Evolutionary conservation across 2,888 invertebrate species (phyloP).

Genomic region (Ferrisia virgata): DNA sequence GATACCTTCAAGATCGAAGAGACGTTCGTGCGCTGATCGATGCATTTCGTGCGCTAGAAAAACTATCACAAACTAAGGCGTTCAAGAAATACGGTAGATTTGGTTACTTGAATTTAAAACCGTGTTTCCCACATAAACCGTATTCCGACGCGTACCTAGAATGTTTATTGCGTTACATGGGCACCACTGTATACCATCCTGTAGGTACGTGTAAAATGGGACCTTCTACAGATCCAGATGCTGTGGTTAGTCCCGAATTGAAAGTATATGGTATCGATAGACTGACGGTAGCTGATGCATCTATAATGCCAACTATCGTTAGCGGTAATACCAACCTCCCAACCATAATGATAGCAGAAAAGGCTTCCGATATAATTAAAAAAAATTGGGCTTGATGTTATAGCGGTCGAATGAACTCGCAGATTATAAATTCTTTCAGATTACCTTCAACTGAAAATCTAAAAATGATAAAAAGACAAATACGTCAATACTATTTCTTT

Average conservation of each 20-base stretch:
- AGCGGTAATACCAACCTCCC: conserved; percentile 46
- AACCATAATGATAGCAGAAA: conserved; percentile 47
- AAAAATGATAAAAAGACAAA: too few species aligned
- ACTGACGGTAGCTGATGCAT: conserved; percentile 44
- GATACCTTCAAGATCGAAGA: background rate
- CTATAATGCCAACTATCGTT: conserved; percentile 45
- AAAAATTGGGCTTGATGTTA: too few species aligned
- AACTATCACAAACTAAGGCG: background rate
- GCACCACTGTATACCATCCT: conserved; percentile 45
- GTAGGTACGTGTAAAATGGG: conserved; percentile 47
- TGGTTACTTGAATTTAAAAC: background rate
- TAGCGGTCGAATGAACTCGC: too few species aligned
- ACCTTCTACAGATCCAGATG: background rate
- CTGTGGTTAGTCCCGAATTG: conserved; percentile 41
- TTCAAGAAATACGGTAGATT: background rate
- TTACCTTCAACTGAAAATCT: too few species aligned
- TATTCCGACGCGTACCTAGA: conserved; percentile 35
- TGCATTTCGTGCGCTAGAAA: background rate
- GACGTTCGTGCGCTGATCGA: background rate
- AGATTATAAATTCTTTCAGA: too few species aligned
- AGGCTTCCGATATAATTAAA: conserved; percentile 45
- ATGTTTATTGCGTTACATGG: conserved; percentile 33
- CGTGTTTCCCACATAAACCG: background rate
- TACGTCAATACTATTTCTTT: too few species aligned
- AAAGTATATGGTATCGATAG: conserved; percentile 38